Percentiles rank a stretch among this genome's conserved stretches.
These are phyloP conservation scores for Athene cunicularia DNA, from an alignment of 2,113 vertebrate species.

Conservation along the genomic window DNA sequence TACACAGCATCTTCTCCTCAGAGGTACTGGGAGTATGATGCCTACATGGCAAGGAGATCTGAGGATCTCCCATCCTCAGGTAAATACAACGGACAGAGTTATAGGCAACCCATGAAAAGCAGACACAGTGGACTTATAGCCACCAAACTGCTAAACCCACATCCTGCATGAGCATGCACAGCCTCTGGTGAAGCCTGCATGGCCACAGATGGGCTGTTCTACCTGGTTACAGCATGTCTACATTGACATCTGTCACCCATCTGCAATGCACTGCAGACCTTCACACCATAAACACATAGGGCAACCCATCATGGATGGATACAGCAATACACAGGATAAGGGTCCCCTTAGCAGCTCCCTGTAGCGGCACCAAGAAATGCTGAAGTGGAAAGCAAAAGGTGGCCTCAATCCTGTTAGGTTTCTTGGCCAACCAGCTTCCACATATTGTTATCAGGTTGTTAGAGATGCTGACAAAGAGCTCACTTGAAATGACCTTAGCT, in stretches of 20 bases:
- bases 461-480: background rate
- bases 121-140: background rate
- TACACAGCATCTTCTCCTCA: background rate
- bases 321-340: background rate
- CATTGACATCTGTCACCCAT: background rate
- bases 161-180: background rate
- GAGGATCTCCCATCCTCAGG: background rate
- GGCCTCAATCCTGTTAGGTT: background rate
- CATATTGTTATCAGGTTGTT: background rate
- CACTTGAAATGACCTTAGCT: background rate
- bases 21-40: background rate
- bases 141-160: background rate
- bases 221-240: background rate
- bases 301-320: background rate
- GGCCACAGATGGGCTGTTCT: background rate
- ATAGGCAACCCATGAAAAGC: background rate
- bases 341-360: background rate
- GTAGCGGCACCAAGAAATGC: background rate
- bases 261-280: rapidly evolving
- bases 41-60: background rate
- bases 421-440: background rate
- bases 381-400: background rate
- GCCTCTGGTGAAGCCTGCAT: background rate
- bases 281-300: background rate
- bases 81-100: background rate